Evolutionary conservation across 2,797 vertebrate species (phyloP), one percentile per base, ranked within the genome.

Genomic region (Dicrostonyx torquatus): DNA sequence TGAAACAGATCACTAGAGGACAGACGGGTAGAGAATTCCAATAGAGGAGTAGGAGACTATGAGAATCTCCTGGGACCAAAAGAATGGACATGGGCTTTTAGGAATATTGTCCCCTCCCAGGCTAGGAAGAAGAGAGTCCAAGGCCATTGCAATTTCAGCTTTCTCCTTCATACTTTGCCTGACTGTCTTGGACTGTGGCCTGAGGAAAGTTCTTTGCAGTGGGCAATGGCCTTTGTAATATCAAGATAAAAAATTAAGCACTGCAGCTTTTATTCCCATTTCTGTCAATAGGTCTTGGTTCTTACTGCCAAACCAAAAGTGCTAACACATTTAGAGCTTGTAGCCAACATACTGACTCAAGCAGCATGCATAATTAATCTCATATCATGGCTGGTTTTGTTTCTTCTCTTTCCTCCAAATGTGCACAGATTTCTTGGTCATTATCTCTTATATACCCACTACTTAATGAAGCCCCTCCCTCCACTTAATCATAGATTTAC

Each of bases 241-340:
- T 34, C 48, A 70, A 75, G n/a, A n/a, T 72, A 24, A 34, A 88
- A 66, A 95, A 53, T 58, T 89, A 31, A 88, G 76, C 50, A 95
- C 43, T 60, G 40, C 3, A n/a, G n/a, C 11, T 86, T 86, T 82
- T n/a, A 45, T 66, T 90, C 17, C 17, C 40, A 5, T 87, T 93
- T 84, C 45, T 83, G 43, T 70, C 45, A 73, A 26, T 93, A 91
- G 73, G 43, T 88, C 37, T 87, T 80, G 64, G 68, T 40, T 72
- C 73, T 87, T 93, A 77, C 40, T n/a, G 53, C 75, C 86, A 93
- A 73, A 48, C 26, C 24, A 68, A 66, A 18, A 53, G 60, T 50
- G 34, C 60, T 88, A 50, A 88, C 24, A 89, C n/a, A 64, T 95
- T 72, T 83, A 48, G 66, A 87, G 40, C 58, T 86, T 15, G 50